These are phyloP conservation scores for Trematomus loennbergii DNA, from an alignment of 2,113 vertebrate species.

Conservation along the genomic window DNA sequence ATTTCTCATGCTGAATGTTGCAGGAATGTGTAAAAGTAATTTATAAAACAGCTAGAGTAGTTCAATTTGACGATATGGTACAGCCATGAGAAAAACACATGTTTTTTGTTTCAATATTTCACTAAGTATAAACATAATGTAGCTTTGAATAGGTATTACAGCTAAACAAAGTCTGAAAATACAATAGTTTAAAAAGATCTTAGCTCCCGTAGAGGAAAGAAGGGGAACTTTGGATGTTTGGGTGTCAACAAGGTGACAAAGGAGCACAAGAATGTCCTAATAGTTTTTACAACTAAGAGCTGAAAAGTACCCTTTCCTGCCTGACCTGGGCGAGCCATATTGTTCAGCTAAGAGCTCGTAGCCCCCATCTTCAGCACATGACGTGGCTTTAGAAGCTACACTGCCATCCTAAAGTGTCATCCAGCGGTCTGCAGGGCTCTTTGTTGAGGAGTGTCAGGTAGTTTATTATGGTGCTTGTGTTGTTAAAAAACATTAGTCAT, in stretches of 20 bases:
- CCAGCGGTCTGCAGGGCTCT: conserved; percentile 29
- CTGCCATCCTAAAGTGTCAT: conserved; percentile 33
- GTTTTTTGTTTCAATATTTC: background rate
- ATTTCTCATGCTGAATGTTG: background rate
- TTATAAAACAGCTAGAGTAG: background rate
- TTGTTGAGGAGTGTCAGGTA: conserved; percentile 26
- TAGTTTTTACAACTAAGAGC: background rate
- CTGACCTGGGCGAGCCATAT: background rate
- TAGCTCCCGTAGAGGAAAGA: background rate
- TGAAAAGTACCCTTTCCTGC: background rate
- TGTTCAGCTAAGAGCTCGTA: background rate
- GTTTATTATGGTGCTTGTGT: conserved; percentile 38
- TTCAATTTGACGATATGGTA: background rate
- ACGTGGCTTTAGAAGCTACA: conserved; percentile 10
- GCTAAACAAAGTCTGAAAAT: no score
- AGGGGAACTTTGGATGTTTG: no score
- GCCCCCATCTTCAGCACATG: background rate
- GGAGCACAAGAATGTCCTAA: no score
- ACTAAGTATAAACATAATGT: background rate
- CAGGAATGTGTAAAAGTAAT: background rate
- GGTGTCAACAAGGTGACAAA: no score
- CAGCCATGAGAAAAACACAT: background rate
- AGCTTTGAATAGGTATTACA: background rate
- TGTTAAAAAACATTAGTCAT: conserved; percentile 60
- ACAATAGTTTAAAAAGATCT: background rate